phyloP scores from a whole-genome alignment of 2,113 vertebrate species.

The Tympanuchus pallidicinctus region DNA sequence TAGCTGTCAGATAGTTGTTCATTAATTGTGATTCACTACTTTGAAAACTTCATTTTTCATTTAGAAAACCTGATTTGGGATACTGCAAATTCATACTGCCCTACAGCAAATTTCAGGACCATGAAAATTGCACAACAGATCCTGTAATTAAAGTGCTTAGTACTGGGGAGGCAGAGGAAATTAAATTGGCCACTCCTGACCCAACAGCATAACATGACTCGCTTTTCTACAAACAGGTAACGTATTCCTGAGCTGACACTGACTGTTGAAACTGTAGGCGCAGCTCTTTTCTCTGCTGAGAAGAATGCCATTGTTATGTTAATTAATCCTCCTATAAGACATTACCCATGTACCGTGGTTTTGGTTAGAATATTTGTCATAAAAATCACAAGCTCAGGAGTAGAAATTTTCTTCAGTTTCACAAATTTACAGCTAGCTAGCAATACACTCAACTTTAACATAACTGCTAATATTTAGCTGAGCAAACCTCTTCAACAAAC shows the following conservation, averaged over 20 bases:
- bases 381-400: fast-evolving
- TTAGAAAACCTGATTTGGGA: not conserved
- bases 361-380: not conserved
- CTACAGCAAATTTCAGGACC: slow-evolving; percentile 11
- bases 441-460: not conserved
- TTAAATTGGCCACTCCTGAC: not conserved
- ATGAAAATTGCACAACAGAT: not conserved
- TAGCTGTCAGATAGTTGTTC: not conserved
- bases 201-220: not conserved
- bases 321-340: slow-evolving; percentile 33
- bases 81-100: not conserved
- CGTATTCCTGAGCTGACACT: not conserved
- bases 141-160: slow-evolving; percentile 15
- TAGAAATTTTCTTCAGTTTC: not conserved
- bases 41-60: slow-evolving; percentile 39
- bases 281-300: fast-evolving
- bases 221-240: slow-evolving; percentile 21
- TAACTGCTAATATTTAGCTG: not conserved
- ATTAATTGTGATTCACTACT: slow-evolving; percentile 49
- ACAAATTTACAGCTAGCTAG: not conserved
- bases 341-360: not conserved
- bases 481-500: fast-evolving
- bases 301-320: not conserved
- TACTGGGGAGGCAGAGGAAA: not conserved
- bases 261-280: not conserved